Base-by-base conservation (phyloP, 1,140 invertebrate species). In the Notospermus geniculatus region DNA sequence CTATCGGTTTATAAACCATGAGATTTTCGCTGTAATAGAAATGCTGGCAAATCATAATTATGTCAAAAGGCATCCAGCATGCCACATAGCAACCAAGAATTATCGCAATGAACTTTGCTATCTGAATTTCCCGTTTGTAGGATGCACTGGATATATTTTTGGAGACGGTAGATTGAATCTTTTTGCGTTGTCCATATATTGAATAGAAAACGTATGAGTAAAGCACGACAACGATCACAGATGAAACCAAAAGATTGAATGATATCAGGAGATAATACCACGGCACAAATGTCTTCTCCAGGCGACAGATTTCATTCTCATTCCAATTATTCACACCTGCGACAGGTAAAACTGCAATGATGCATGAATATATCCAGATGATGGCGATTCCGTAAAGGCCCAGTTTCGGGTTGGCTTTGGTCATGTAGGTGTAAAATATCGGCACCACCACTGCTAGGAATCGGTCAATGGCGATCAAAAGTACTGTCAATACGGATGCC, bases 51-150 rank as follows among this genome's bases (percentile, higher is more conserved):
- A 69, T 39, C 45, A 67, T 59, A 29, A 68, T 60, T 1, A 64
- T 39, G 50, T 58, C 58, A 41, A 70, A 70, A 7, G 68, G 68
- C 4, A 70, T 54, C 68, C 68, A 70, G 4, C 63, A 61, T n/a
- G 67, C 41, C 30, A 60, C 57, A 29, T 67, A 70, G 13, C 54
- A 57, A 15, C 65, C 23, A 15, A 68, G 59, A n/a, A 70, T 64
- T 11, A 68, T 54, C 1, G 65, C 64, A 2, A 36, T 62, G 43
- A 41, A 55, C 65, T 50, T 57, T 57, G 30, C 56, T 67, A 15
- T 53, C 30, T 22, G 54, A 54, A 25, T 39, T 53, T 9, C 55
- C n/a, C 27, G 27, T 43, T n/a, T 17, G 54, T 19, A 28, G 54
- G 13, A 19, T 1, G 2, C 23, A 9, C 17, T 52, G 32, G 29